Evolutionary conservation across 2,113 vertebrate genomes (phyloP).

Genomic region (Rhea americana): DNA sequence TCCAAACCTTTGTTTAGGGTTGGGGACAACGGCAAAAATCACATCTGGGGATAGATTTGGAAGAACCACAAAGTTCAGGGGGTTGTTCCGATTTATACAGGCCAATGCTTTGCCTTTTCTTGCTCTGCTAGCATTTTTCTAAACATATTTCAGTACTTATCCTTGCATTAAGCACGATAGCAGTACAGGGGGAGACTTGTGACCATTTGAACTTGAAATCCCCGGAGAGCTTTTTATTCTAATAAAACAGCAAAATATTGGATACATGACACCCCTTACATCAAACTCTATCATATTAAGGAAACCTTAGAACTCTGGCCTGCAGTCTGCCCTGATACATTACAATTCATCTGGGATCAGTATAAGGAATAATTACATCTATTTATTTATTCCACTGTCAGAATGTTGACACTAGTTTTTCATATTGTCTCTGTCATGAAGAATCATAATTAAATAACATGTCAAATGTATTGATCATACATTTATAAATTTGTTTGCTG

Average conservation of each 20-base stretch:
- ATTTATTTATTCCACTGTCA: slow-evolving; percentile 88
- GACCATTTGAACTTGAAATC: slow-evolving; percentile 85
- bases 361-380: slow-evolving; percentile 85
- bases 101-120: neutral
- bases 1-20: neutral
- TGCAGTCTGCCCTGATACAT: slow-evolving; percentile 76
- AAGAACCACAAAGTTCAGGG: neutral
- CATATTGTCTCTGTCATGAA: slow-evolving; percentile 82
- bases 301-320: slow-evolving; percentile 87
- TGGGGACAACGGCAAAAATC: neutral
- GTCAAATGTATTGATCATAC: slow-evolving; percentile 82
- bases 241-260: slow-evolving; percentile 90
- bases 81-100: neutral
- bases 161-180: slow-evolving; percentile 32
- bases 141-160: slow-evolving; percentile 23
- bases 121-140: slow-evolving; percentile 19
- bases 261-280: slow-evolving; percentile 85
- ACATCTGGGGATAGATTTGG: neutral
- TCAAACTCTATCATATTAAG: slow-evolving; percentile 95
- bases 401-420: slow-evolving; percentile 86
- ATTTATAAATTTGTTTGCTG: slow-evolving; percentile 72
- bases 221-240: slow-evolving; percentile 88
- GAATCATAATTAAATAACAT: slow-evolving; percentile 83
- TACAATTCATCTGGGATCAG: slow-evolving; percentile 83
- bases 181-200: slow-evolving; percentile 51